Evolutionary conservation across 2,888 invertebrate genomes (phyloP).

Genomic region (Polyommatus icarus): DNA sequence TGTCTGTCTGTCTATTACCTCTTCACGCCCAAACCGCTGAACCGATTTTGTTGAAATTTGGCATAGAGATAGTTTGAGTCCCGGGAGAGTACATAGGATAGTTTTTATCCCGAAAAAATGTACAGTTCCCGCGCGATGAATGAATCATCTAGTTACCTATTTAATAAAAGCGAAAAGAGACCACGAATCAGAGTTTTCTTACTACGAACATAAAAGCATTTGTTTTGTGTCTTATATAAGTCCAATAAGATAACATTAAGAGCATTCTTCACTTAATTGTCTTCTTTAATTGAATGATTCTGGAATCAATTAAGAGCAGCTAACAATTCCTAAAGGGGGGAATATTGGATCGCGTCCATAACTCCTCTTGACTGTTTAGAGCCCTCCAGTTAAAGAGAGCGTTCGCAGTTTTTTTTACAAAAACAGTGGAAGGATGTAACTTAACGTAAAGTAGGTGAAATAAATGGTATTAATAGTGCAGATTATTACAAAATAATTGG

Average conservation of each 20-base stretch:
- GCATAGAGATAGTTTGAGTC: too few relatives aligned
- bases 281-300: conserved; percentile 28
- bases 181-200: not conserved
- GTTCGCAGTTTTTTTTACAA: not conserved
- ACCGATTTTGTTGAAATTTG: too few relatives aligned
- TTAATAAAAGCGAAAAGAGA: too few relatives aligned
- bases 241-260: not conserved
- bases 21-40: too few relatives aligned
- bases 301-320: conserved; percentile 24
- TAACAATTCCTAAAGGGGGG: conserved; percentile 14
- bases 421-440: not conserved
- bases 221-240: conserved; percentile 6
- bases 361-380: conserved; percentile 1
- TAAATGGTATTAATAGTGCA: not conserved
- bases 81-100: too few relatives aligned
- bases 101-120: too few relatives aligned
- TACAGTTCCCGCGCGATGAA: too few relatives aligned
- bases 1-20: too few relatives aligned
- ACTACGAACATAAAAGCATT: not conserved
- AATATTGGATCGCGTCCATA: conserved; percentile 16
- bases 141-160: too few relatives aligned
- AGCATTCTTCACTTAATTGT: conserved; percentile 25
- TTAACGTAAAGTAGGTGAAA: not conserved
- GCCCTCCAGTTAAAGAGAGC: not conserved
- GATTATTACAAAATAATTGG: too few relatives aligned